A percentile compares a stretch with the other conserved stretches of the same genome.
Evolutionary conservation across 2,113 vertebrate genomes (phyloP).

Genomic region (Bucco capensis): DNA sequence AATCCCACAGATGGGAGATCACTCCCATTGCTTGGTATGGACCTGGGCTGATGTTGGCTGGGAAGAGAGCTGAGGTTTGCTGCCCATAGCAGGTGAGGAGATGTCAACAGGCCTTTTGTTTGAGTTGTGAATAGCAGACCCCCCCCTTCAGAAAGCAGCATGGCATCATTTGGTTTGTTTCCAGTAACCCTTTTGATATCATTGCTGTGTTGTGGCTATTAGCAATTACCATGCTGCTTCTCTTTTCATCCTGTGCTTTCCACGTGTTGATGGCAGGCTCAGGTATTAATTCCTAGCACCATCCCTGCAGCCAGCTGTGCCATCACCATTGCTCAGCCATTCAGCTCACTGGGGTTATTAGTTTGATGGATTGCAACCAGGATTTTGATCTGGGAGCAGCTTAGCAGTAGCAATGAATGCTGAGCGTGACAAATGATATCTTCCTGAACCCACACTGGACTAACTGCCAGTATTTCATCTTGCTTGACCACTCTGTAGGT

Average conservation of each 20-base stretch:
- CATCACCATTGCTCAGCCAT: background rate
- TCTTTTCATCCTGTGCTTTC: background rate
- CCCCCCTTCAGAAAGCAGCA: background rate
- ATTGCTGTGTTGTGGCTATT: background rate
- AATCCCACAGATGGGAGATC: background rate
- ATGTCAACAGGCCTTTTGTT: background rate
- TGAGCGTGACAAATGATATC: background rate
- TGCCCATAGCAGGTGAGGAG: background rate
- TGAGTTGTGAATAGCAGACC: background rate
- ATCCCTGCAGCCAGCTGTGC: background rate
- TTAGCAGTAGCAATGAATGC: background rate
- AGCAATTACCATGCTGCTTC: background rate
- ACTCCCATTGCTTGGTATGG: background rate
- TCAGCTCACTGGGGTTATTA: background rate
- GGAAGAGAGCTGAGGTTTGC: background rate
- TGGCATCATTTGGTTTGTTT: background rate
- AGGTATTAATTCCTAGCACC: background rate
- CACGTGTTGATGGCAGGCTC: background rate
- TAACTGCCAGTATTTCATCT: background rate
- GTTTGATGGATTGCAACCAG: constrained; percentile 29
- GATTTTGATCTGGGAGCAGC: constrained; percentile 4
- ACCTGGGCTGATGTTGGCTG: background rate
- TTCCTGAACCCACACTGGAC: background rate
- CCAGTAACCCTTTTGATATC: background rate
- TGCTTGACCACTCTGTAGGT: background rate